Conservation (phyloP, 2,113 vertebrate genomes). For the Myiagra hebetior region DNA sequence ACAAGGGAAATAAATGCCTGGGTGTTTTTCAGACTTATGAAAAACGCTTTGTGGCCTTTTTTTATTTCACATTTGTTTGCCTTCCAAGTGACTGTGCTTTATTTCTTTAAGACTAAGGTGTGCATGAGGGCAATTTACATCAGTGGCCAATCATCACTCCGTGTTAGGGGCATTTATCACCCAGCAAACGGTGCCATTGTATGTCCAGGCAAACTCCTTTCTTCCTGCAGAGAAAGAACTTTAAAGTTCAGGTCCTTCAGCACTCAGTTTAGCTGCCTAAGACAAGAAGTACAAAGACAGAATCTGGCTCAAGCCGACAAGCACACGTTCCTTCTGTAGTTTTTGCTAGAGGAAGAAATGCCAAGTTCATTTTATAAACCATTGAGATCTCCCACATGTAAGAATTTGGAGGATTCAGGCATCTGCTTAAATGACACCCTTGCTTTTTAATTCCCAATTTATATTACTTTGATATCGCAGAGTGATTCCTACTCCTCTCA, state of each 20-base stretch:
- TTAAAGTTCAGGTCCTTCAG: neutral
- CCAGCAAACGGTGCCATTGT: neutral
- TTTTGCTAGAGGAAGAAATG: neutral
- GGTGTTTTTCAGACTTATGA: conserved; percentile 59
- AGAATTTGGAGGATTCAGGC: neutral
- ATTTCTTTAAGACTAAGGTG: conserved; percentile 56
- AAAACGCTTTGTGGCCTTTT: conserved; percentile 43
- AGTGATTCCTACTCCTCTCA: conserved; percentile 45
- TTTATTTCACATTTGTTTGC: conserved; percentile 51
- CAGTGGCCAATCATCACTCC: conserved; percentile 48
- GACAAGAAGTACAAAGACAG: neutral
- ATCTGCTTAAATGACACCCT: conserved; percentile 1
- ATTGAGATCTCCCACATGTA: neutral
- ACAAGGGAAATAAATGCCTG: conserved; percentile 64
- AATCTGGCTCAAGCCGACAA: neutral
- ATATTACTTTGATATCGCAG: conserved; percentile 2
- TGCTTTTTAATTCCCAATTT: conserved; percentile 45
- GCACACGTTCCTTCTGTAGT: neutral
- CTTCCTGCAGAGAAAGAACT: neutral
- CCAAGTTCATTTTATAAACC: neutral
- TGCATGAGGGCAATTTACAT: conserved; percentile 35
- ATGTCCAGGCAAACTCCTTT: neutral
- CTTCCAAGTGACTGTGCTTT: conserved; percentile 49
- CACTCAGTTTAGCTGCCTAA: neutral
- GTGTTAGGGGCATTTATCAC: conserved; percentile 15